Conservation (phyloP, 1,140 invertebrate species). For the Cecropterus lyciades region DNA sequence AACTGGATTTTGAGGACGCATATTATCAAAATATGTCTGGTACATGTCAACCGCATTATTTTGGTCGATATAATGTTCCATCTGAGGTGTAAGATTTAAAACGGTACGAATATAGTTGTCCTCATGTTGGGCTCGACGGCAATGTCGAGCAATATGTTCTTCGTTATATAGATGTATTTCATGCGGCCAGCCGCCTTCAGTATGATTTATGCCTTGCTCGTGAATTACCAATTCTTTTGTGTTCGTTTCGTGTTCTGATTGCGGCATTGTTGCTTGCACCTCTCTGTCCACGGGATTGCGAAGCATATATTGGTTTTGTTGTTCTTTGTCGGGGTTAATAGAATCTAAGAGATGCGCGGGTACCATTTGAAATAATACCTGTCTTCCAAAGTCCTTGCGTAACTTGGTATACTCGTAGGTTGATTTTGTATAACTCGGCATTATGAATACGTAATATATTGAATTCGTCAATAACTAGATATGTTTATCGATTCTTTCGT, state of each 20-base stretch:
- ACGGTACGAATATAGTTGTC: conserved; percentile 88
- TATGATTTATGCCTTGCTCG: conserved; percentile 91
- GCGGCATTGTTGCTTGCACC: conserved; percentile 62
- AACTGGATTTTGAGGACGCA: conserved; percentile 82
- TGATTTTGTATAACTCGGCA: conserved; percentile 44
- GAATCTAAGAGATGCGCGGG: conserved; percentile 68
- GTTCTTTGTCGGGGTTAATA: conserved; percentile 55
- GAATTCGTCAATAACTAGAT: conserved; percentile 4
- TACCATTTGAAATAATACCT: conserved; percentile 66
- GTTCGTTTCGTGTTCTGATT: conserved; percentile 69
- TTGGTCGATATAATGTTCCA: conserved; percentile 92
- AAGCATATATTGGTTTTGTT: conserved; percentile 65
- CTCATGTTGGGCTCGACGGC: conserved; percentile 97
- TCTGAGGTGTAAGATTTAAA: conserved; percentile 58
- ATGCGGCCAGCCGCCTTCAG: conserved; percentile 97
- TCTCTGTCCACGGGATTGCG: conserved; percentile 69
- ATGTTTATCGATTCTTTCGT: conserved; percentile 19
- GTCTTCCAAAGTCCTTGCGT: conserved; percentile 64
- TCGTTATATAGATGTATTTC: conserved; percentile 94
- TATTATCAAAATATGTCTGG: conserved; percentile 91
- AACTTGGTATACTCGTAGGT: conserved; percentile 67
- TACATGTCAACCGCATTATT: conserved; percentile 97
- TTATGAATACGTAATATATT: conserved; percentile 14
- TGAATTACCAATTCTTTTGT: conserved; percentile 76
- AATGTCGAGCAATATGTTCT: conserved; percentile 92